Base-by-base conservation (phyloP, 2,888 invertebrate genomes). In the Colletes collaris region DNA sequence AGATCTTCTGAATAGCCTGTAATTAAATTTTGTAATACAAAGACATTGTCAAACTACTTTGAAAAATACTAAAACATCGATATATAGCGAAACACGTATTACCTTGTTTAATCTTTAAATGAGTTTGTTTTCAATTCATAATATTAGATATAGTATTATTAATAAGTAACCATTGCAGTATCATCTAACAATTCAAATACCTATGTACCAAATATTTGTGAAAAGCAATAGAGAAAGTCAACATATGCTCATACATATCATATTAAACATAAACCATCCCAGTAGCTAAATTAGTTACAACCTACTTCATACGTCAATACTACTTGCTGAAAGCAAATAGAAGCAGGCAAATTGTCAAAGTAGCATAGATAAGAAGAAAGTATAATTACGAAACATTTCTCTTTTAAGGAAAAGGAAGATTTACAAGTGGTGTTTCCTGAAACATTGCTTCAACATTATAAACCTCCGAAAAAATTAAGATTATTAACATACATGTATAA, bases 1-100 rank as follows among this genome's bases (percentile, higher is more conserved):
- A 52, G 92, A 90, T 85, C 92, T 91, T 66, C 93, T 92, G 84
- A 94, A 92, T 71, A 94, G 90, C 85, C 94, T 94, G 90, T 4
- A 91, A 89, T 76, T 49, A 37, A 59, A 73, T 72, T 49, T 65
- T n/a, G 52, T 10, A 40, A 63, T 71, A 64, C 37, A 37, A 64
- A 63, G 27, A 4, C 56, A 46, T 76, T 64, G 44, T 35, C 60
- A 52, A 44, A n/a, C 10, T 53, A 40, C 63, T 44, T 55, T 5
- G 6, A 6, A 0, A n/a, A 71, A 19, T 27, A 27, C 65, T 75
- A 27, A 65, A 50, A 56, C 19, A 65, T n/a, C 6, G 10, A 35
- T 13, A n/a, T 11, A 55, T 16, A 11, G 59, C 46, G 7, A 37
- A 53, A 67, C 10, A 27, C 46, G 27, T 11, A 69, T 70, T 79